Base-by-base conservation (phyloP, 2,888 invertebrate species). In the Ophion obscuratus region DNA sequence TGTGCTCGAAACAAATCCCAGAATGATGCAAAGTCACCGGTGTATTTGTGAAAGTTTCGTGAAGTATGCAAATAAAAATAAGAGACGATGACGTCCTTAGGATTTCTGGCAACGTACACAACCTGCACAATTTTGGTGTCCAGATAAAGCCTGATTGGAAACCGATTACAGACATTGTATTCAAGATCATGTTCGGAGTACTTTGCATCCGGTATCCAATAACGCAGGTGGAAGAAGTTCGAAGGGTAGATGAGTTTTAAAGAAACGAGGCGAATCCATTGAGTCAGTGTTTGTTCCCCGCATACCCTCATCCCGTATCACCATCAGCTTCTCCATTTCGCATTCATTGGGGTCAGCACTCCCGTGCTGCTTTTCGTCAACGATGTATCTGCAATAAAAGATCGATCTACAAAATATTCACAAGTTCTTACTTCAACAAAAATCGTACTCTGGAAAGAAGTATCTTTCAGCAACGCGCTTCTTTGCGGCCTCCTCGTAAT, bases 401-500 rank as follows among this genome's bases (percentile, higher is more conserved):
- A 40, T n/a, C 14, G n/a, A 68, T 44, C 10, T 24, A 24, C 10
- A 24, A 24, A 27, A n/a, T 24, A 62, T 24, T 24, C 27, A 14
- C 10, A n/a, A n/a, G 27, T 24, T n/a, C 11, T 11, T 24, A 0
- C 11, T 11, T 14, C 10, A 7, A 62, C 11, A 66, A 7, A 67
- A 40, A 67, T 7, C 66, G 17, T 67, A 67, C 67, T 67, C 67
- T 27, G 31, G 66, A 11, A 66, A 66, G 11, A 36, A 20, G 27
- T 40, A 77, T 77, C 66, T 53, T 27, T 77, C 77, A 40, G 27
- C 5, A 27, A 66, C 27, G 36, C 20, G 53, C 2, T 27, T 40
- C 24, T 27, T 93, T 53, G 95, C 94, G 0, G 97, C 96, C 88
- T 94, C 95, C 68, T 95, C 94, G 91, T 96, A 97, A 92, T 97